Evolutionary conservation across 2,797 vertebrate species (phyloP).

Genomic region (Hozukius guyotensis): DNA sequence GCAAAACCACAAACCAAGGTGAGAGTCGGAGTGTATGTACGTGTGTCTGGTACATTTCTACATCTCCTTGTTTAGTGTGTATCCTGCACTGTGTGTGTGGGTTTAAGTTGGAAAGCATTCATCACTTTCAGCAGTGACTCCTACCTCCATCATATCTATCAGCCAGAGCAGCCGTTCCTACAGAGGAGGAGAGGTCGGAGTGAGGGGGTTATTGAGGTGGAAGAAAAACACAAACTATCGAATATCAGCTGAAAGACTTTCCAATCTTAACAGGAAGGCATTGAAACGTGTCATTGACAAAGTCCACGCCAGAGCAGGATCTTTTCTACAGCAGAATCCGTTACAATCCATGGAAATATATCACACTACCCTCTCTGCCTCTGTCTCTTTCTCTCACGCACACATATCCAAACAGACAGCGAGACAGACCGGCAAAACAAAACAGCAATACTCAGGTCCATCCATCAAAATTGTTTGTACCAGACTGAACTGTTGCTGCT

Average conservation of each 20-base stretch:
- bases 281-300: constrained; percentile 23
- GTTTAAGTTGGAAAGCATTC: constrained; percentile 30
- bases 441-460: background rate
- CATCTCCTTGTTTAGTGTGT: constrained; percentile 5
- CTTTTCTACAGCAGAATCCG: constrained; percentile 13
- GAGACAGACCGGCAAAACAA: constrained; percentile 6
- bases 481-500: background rate
- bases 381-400: background rate
- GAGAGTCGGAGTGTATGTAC: background rate
- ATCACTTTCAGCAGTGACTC: constrained; percentile 54
- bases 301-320: constrained; percentile 8
- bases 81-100: background rate
- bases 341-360: constrained; percentile 30
- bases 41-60: constrained; percentile 8
- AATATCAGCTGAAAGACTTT: constrained; percentile 13
- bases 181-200: constrained; percentile 42
- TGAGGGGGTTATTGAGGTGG: constrained; percentile 6
- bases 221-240: constrained; percentile 46
- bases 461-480: background rate
- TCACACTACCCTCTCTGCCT: background rate
- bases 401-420: constrained; percentile 3
- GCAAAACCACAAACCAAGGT: constrained; percentile 46
- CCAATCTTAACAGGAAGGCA: constrained; percentile 31
- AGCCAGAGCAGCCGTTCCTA: constrained; percentile 97
- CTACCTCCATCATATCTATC: constrained; percentile 99